Conservation (phyloP, 1,140 invertebrate genomes). For the Drosophila pandora region DNA sequence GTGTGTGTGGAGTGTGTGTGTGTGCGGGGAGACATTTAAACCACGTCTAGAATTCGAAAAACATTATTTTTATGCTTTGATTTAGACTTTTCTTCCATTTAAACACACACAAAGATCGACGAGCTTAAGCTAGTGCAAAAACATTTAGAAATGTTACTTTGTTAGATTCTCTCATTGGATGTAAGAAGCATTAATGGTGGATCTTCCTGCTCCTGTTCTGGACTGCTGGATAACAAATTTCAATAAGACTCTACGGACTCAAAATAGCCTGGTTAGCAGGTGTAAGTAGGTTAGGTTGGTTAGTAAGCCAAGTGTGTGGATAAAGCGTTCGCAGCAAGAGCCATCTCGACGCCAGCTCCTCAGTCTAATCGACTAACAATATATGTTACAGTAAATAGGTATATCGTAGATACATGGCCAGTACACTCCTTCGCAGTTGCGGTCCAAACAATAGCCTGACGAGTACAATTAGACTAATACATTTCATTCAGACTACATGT, state of each 20-base stretch:
- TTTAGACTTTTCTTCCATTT: constrained; percentile 22
- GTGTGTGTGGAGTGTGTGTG: constrained; percentile 4
- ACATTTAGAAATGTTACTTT: constrained; percentile 20
- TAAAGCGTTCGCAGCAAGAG: constrained; percentile 34
- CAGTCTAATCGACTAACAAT: constrained; percentile 60
- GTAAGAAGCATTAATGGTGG: constrained; percentile 25
- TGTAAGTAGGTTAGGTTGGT: constrained; percentile 33
- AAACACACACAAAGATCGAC: constrained; percentile 35
- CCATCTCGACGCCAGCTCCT: constrained; percentile 39
- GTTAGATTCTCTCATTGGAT: constrained; percentile 18
- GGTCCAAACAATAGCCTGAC: constrained; percentile 6
- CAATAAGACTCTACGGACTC: constrained; percentile 25
- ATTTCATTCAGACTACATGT: constrained; percentile 1
- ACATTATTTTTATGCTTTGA: constrained; percentile 29
- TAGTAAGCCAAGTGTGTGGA: constrained; percentile 39
- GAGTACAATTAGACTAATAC: too few species aligned
- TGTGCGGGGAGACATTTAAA: constrained; percentile 54
- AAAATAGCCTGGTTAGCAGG: constrained; percentile 31
- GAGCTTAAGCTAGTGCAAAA: constrained; percentile 40
- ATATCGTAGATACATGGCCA: constrained; percentile 46
- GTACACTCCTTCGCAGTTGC: constrained; percentile 23
- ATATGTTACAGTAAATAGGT: constrained; percentile 62
- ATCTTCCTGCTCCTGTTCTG: constrained; percentile 9
- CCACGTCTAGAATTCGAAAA: constrained; percentile 53
- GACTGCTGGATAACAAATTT: constrained; percentile 9